Evolutionary conservation across 2,797 vertebrate genomes (phyloP).

Genomic region (Bufotes viridis): DNA sequence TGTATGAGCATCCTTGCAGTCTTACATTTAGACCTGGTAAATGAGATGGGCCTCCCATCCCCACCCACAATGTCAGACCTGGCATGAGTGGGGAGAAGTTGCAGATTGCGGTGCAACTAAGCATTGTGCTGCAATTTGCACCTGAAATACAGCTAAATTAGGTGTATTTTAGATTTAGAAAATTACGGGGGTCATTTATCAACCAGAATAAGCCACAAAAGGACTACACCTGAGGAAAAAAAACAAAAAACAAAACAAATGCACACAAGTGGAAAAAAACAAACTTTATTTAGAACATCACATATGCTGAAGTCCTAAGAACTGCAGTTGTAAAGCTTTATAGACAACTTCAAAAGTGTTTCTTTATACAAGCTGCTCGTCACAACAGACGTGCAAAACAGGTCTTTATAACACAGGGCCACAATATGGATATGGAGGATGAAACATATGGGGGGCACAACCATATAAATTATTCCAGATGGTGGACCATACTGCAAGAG

Average conservation of each 20-base stretch:
- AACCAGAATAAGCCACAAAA: too few species aligned
- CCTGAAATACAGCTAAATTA: too few species aligned
- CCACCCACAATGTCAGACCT: too few species aligned
- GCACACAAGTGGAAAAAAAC: background rate
- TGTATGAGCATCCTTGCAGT: too few species aligned
- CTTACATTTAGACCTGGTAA: too few species aligned
- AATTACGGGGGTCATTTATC: too few species aligned
- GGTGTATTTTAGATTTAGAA: too few species aligned
- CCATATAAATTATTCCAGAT: background rate
- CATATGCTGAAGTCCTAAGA: slow-evolving; percentile 13
- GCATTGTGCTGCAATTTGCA: too few species aligned
- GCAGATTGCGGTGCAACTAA: too few species aligned
- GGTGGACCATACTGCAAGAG: background rate
- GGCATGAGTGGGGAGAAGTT: too few species aligned
- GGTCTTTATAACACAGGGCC: background rate
- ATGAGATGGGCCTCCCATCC: too few species aligned
- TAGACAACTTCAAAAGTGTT: background rate
- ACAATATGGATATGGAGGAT: background rate
- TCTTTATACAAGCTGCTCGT: background rate
- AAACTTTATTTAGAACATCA: slow-evolving; percentile 4
- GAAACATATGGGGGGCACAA: background rate
- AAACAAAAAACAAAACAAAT: background rate
- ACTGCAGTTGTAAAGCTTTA: background rate
- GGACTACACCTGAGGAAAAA: background rate
- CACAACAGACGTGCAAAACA: background rate